A percentile compares a stretch with the other conserved stretches of the same genome.
Conservation (phyloP, 2,888 invertebrate genomes). For the Drosophila putrida region DNA sequence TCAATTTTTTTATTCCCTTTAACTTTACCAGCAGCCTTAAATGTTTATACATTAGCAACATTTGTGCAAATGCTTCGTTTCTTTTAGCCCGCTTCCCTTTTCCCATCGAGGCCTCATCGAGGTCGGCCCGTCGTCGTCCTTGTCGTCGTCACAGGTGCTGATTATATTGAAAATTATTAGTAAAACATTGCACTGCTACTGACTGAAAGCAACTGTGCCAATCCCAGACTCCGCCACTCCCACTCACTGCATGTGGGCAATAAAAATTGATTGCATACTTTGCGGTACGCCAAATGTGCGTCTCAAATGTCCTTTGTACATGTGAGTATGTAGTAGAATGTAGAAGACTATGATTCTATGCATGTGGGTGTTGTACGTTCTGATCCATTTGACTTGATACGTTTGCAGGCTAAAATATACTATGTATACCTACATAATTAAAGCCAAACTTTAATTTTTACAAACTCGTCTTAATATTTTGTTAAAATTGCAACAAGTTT, state of each 20-base stretch:
- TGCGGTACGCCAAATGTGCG: slow-evolving; percentile 67
- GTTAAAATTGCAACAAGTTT: too few relatives aligned
- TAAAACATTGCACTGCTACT: slow-evolving; percentile 65
- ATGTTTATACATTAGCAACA: slow-evolving; percentile 79
- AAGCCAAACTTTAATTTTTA: not conserved
- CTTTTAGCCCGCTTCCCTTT: not conserved
- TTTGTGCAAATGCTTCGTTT: slow-evolving; percentile 62
- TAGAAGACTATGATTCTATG: not conserved
- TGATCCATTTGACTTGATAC: not conserved
- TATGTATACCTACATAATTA: too few relatives aligned
- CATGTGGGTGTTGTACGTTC: not conserved
- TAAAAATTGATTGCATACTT: slow-evolving; percentile 78
- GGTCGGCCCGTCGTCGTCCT: slow-evolving; percentile 13
- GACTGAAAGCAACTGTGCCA: slow-evolving; percentile 5
- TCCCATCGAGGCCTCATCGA: not conserved
- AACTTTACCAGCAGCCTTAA: slow-evolving; percentile 51
- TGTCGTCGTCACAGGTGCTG: slow-evolving; percentile 73
- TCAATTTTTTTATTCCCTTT: slow-evolving; percentile 62
- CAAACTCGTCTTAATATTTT: not conserved
- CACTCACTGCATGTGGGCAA: slow-evolving; percentile 66
- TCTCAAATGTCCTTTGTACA: slow-evolving; percentile 6
- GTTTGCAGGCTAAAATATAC: too few relatives aligned
- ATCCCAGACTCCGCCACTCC: slow-evolving; percentile 22
- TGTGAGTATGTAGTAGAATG: not conserved
- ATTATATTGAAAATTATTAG: slow-evolving; percentile 80